Conservation (phyloP, 2,888 invertebrate species). For the Hydrotaea cyrtoneurina region DNA sequence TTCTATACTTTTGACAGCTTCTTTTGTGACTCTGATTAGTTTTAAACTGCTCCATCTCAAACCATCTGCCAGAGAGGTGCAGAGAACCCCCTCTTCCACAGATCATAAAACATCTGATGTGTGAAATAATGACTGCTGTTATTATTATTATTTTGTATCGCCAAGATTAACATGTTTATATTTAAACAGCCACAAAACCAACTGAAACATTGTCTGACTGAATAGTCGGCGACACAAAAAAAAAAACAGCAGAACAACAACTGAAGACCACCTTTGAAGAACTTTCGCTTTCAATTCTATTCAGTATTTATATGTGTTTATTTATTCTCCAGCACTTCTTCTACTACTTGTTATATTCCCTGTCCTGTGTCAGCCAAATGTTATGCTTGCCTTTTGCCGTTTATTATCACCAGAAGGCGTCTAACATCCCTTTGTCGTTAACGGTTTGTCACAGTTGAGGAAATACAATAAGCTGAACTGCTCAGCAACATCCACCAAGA, state of each 20-base stretch:
- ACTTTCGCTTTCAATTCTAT: slow-evolving; percentile 60
- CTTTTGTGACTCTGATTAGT: too few relatives aligned
- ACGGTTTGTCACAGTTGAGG: slow-evolving; percentile 67
- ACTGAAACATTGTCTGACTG: not conserved
- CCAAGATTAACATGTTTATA: slow-evolving; percentile 32
- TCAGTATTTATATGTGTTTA: not conserved
- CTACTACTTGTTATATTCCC: too few relatives aligned
- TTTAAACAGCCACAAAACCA: not conserved
- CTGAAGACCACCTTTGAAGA: slow-evolving; percentile 46
- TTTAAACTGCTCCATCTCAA: too few relatives aligned
- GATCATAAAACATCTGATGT: slow-evolving; percentile 25
- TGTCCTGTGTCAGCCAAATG: slow-evolving; percentile 65
- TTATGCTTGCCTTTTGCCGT: slow-evolving; percentile 41
- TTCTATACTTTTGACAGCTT: too few relatives aligned
- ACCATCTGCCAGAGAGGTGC: too few relatives aligned
- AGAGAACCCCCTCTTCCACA: too few relatives aligned
- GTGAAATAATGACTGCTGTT: slow-evolving; percentile 1
- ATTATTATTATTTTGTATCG: not conserved
- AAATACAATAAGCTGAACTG: slow-evolving; percentile 66
- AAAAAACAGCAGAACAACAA: not conserved
- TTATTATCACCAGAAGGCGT: slow-evolving; percentile 67
- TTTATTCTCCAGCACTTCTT: not conserved
- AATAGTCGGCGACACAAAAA: not conserved
- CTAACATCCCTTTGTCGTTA: slow-evolving; percentile 68
- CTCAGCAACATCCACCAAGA: slow-evolving; percentile 14